phyloP scores from a whole-genome alignment of 1,140 invertebrate species.

The Sminthurides bifidus region DNA sequence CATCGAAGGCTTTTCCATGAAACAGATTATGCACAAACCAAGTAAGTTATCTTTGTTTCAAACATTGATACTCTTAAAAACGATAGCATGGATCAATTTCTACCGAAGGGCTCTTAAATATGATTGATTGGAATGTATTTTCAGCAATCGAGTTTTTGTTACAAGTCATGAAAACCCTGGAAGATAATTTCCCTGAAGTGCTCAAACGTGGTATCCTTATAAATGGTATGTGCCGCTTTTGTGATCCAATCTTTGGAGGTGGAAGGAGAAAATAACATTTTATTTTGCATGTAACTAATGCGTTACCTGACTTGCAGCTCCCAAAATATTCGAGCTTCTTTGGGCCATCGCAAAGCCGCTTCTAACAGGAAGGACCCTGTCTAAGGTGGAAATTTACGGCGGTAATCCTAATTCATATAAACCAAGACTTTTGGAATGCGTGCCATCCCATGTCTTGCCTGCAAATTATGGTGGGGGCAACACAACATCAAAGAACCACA shows the following conservation, averaged over 20 bases:
- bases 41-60: constrained; percentile 1
- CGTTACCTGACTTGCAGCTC: constrained; percentile 4
- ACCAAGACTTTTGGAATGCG: constrained; percentile 3
- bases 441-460: constrained; percentile 10
- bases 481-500: no score
- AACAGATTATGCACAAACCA: constrained; percentile 1
- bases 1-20: constrained; percentile 7
- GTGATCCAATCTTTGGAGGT: neutral
- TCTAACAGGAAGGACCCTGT: constrained; percentile 6
- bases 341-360: constrained; percentile 12
- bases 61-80: neutral
- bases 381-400: constrained; percentile 15
- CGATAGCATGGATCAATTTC: neutral
- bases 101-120: neutral
- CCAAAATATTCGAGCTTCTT: constrained; percentile 9
- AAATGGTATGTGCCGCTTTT: constrained; percentile 1
- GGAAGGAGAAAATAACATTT: neutral
- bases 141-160: constrained; percentile 1
- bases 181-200: constrained; percentile 19
- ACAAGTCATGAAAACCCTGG: neutral
- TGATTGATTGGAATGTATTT: neutral
- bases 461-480: constrained; percentile 14
- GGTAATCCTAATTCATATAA: constrained; percentile 6
- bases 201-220: constrained; percentile 2
- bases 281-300: neutral